Conservation (phyloP, 2,888 invertebrate genomes). For the Cremastinae sp. region DNA sequence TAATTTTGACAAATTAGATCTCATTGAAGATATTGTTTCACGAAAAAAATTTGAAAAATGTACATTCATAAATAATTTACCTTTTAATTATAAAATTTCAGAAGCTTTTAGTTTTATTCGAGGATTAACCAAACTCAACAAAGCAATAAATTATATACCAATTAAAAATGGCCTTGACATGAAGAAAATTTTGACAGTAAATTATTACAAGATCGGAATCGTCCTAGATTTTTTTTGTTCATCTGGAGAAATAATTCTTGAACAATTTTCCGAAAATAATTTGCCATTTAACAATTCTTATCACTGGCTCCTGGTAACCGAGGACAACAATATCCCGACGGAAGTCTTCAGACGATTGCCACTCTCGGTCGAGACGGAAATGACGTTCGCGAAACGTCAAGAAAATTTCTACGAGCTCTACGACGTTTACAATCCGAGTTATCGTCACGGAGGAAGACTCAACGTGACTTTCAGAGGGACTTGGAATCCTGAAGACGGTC, state of each 20-base stretch:
- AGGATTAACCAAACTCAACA: slow-evolving; percentile 54
- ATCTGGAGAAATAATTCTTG: slow-evolving; percentile 60
- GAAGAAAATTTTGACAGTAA: slow-evolving; percentile 61
- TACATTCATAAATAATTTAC: slow-evolving; percentile 14
- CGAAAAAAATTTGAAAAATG: slow-evolving; percentile 55
- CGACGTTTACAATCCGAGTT: slow-evolving; percentile 73
- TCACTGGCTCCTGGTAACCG: slow-evolving; percentile 69
- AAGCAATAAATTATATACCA: slow-evolving; percentile 54
- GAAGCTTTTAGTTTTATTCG: slow-evolving; percentile 48
- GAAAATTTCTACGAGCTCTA: slow-evolving; percentile 63
- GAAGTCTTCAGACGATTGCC: slow-evolving; percentile 64
- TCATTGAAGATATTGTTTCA: background rate
- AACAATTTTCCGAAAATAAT: slow-evolving; percentile 65
- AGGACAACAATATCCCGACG: slow-evolving; percentile 52
- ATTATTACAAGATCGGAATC: slow-evolving; percentile 68
- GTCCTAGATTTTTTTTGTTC: slow-evolving; percentile 70
- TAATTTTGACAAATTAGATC: background rate
- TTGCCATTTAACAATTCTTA: slow-evolving; percentile 72
- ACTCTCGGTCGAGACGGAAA: slow-evolving; percentile 69
- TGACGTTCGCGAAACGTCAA: slow-evolving; percentile 64
- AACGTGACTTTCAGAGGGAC: slow-evolving; percentile 70
- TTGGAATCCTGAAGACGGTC: slow-evolving; percentile 65
- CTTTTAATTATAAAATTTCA: slow-evolving; percentile 32
- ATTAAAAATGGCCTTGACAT: slow-evolving; percentile 60
- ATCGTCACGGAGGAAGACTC: slow-evolving; percentile 68